Conservation (phyloP, 2,113 vertebrate species). For the Anoura caudifer region DNA sequence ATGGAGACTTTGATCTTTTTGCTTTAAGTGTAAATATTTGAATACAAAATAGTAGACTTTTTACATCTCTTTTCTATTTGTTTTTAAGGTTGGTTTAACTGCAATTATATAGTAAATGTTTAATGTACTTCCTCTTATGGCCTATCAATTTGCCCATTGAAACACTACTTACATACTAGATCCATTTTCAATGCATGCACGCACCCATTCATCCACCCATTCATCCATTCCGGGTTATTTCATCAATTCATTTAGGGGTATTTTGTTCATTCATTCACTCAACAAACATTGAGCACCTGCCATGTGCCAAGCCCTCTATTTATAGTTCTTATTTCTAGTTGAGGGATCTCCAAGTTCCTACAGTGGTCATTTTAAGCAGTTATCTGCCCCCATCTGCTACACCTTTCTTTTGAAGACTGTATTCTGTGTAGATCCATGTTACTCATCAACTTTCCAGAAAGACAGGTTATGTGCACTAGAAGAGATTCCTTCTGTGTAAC, state of each 20-base stretch:
- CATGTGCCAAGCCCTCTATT: neutral
- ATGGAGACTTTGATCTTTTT: neutral
- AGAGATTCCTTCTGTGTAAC: neutral
- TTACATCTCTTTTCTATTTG: conserved; percentile 24
- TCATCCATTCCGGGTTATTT: neutral
- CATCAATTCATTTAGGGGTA: neutral
- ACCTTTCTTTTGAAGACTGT: neutral
- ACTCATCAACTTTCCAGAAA: neutral
- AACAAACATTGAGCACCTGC: neutral
- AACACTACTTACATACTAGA: neutral
- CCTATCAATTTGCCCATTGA: neutral
- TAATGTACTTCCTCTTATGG: neutral
- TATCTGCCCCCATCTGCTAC: neutral
- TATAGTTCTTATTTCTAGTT: neutral
- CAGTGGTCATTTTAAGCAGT: neutral
- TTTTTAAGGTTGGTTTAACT: conserved; percentile 33
- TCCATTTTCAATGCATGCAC: neutral
- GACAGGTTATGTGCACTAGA: neutral
- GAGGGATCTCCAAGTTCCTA: neutral
- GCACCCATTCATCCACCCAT: neutral
- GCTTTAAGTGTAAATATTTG: conserved; percentile 30
- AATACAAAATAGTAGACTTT: neutral
- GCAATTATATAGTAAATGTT: neutral
- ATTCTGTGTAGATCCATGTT: neutral
- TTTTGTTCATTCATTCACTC: neutral